Base-by-base conservation (phyloP, 2,888 invertebrate species). In the Hetaerina titia region DNA sequence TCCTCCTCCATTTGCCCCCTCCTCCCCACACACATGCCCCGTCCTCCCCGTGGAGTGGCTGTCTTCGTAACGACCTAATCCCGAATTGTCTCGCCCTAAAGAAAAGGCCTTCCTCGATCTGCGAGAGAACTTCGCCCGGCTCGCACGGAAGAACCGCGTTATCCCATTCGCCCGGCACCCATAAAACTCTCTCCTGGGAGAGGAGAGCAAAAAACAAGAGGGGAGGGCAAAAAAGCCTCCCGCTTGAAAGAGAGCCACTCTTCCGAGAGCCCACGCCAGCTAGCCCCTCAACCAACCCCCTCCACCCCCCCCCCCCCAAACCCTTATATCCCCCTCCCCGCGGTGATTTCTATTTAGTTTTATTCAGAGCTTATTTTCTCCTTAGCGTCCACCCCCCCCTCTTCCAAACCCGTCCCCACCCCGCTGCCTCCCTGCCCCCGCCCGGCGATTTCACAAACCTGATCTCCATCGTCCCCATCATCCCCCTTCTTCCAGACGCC, bases 1-100 rank as follows among this genome's bases (percentile, higher is more conserved):
- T 45, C 45, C 45, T 45, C 45, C 45, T 45, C 15, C 69, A 17
- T 69, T 45, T 45, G 45, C 69, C 69, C 31, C 15, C 31, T 15
- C 81, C 15, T 31, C 81, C 81, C 92, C 92, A 69, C n/a, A 17
- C 64, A 7, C n/a, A n/a, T n/a, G n/a, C 22, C 45, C 92, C 56
- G n/a, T 92, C 92, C 92, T 19, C 19, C 92, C 69, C n/a, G 69
- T 11, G 15, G 81, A 81, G 56, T 92, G 92, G 69, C 92, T 92
- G 92, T 92, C 92, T 74, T 56, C 92, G 69, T 92, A 92, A 92
- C 92, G 92, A 92, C 92, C 92, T 92, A 92, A 92, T 92, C 92
- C 92, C 92, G 69, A 92, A 92, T 92, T 92, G 69, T 69, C 69
- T 92, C 92, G 92, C 92, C n/a, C 13, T 81, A 69, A 92, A 92